Evolutionary conservation across 2,888 invertebrate genomes (phyloP), one percentile per base, ranked within the genome.

Genomic region (Platycheirus albimanus): DNA sequence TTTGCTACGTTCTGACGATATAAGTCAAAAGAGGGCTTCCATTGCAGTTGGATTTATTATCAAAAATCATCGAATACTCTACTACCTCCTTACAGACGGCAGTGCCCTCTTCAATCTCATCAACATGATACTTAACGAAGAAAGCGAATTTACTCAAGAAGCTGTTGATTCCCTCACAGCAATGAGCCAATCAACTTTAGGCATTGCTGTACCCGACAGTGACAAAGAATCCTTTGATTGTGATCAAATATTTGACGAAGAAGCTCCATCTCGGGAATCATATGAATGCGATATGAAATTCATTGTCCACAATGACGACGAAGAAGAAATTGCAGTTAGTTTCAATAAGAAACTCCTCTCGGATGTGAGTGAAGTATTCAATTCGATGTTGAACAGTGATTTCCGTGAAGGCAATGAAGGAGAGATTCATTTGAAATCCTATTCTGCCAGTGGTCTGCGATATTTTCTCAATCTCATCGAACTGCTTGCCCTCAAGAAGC

Each of bases 351-450:
- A 88, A 76, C 70, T 90, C 49, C 86, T 91, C 4, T 90, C 89
- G 41, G 87, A 88, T 28, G 87, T 87, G 61, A 91, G 91, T 75
- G 91, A 91, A 70, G 91, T 91, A 7, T 91, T 91, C 76, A 89
- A 89, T 80, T 88, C 89, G 36, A 91, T 91, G 91, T 86, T 91
- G 4, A 90, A 90, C 58, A 90, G 90, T 77, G 87, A 89, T 66
- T 91, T 91, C 45, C 88, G 89, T 10, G 91, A 91, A 78, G 89
- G 90, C 1, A 89, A 90, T 28, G 88, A 89, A 30, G 89, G 90
- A 11, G 89, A 90, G 83, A 89, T 91, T 7, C 89, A 90, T 52
- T 85, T 91, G n/a, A 87, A 85, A n/a, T 87, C 88, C 15, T 89
- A 89, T 54, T 88, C 89, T 6, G 89, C 87, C 1, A 87, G 85